Evolutionary conservation across 2,888 invertebrate species (phyloP).

Genomic region (Rhodophaea formosa): DNA sequence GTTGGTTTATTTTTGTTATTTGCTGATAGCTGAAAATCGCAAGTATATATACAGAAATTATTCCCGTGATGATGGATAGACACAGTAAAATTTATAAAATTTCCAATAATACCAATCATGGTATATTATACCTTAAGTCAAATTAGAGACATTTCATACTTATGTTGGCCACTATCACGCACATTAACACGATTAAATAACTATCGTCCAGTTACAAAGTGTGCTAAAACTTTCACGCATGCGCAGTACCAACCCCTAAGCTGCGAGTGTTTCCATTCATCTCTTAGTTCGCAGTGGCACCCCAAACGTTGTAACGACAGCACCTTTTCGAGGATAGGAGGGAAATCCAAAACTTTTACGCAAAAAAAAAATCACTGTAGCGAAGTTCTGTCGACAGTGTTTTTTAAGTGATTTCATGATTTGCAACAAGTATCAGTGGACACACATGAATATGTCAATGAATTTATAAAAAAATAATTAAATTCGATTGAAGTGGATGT

Average conservation of each 20-base stretch:
- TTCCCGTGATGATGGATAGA: too few species aligned
- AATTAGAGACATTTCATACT: too few species aligned
- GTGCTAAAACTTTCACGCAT: constrained; percentile 53
- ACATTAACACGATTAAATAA: background rate
- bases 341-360: constrained; percentile 51
- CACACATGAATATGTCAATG: background rate
- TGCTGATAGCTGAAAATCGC: too few species aligned
- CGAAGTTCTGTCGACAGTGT: background rate
- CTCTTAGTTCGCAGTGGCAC: constrained; percentile 53
- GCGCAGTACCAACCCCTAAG: constrained; percentile 47
- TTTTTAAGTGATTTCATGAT: background rate
- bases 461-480: background rate
- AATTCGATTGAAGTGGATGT: constrained; percentile 22
- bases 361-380: constrained; percentile 20
- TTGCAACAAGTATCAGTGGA: background rate
- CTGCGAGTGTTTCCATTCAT: constrained; percentile 50
- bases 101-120: too few species aligned
- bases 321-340: constrained; percentile 35
- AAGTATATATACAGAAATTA: too few species aligned
- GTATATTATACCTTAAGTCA: too few species aligned
- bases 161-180: background rate
- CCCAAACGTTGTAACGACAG: constrained; percentile 34
- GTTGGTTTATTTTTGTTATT: too few species aligned
- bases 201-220: constrained; percentile 18
- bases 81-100: too few species aligned